Evolutionary conservation across 2,113 vertebrate genomes (phyloP).

Genomic region (Ciconia boyciana): DNA sequence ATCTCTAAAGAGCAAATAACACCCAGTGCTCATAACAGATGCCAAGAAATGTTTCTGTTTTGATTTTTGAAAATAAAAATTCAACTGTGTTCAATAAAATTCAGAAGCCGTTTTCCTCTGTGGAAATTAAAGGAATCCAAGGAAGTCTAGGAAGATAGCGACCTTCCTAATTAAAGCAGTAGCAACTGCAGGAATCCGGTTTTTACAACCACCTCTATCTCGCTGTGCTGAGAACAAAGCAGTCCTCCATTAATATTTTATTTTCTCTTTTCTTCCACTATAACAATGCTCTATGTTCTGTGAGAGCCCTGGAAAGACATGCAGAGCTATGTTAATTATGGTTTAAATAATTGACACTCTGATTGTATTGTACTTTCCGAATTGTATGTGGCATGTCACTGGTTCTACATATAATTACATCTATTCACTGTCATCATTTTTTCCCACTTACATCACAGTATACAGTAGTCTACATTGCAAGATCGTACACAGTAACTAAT

Average conservation of each 20-base stretch:
- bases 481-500: background rate
- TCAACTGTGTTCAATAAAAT: conserved; percentile 85
- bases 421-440: conserved; percentile 54
- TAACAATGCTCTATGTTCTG: conserved; percentile 87
- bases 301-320: conserved; percentile 77
- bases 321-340: conserved; percentile 86
- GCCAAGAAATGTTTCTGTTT: conserved; percentile 84
- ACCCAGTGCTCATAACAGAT: conserved; percentile 83
- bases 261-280: conserved; percentile 89
- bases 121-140: conserved; percentile 90
- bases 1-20: conserved; percentile 87
- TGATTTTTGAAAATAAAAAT: conserved; percentile 86
- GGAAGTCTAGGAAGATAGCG: conserved; percentile 83
- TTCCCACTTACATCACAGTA: conserved; percentile 24
- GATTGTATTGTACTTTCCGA: conserved; percentile 70
- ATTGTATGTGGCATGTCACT: conserved; percentile 58
- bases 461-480: conserved; percentile 2
- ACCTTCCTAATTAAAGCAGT: conserved; percentile 91
- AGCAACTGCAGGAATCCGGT: conserved; percentile 83
- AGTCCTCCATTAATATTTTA: conserved; percentile 94
- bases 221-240: conserved; percentile 89
- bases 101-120: conserved; percentile 85
- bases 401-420: conserved; percentile 68
- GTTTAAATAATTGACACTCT: conserved; percentile 81
- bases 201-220: conserved; percentile 81